These are phyloP conservation scores for Stichopus chloronotus DNA, from an alignment of 35 echinoderm and acorn worm genomes.

Conservation along the genomic window DNA sequence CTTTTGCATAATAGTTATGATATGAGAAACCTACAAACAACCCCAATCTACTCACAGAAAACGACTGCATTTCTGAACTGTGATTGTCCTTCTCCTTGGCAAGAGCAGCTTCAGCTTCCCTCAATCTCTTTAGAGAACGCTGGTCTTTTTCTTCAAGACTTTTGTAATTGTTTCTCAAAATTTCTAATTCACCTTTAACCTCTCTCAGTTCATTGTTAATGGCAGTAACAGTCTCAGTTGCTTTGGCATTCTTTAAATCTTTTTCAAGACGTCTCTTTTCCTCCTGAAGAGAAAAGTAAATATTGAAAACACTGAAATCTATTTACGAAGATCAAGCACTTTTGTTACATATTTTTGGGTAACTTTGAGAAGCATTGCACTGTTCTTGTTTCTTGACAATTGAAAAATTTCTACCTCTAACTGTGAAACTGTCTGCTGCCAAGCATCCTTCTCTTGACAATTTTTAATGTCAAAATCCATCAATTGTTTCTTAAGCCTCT, in stretches of 20 bases:
- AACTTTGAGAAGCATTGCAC: neutral
- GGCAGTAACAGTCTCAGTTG: neutral
- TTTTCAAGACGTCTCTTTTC: neutral
- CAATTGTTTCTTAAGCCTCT: slow-evolving; percentile 36
- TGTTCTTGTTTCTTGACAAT: neutral
- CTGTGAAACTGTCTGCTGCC: slow-evolving; percentile 29
- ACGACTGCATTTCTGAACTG: neutral
- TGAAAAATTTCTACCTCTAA: neutral
- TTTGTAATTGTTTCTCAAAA: neutral
- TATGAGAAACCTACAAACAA: too few species aligned
- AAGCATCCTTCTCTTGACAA: neutral
- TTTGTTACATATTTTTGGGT: too few species aligned
- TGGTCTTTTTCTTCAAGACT: slow-evolving; percentile 18
- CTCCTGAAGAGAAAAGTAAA: neutral
- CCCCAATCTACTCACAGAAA: neutral
- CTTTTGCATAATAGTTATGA: too few species aligned
- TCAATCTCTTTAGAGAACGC: slow-evolving; percentile 28
- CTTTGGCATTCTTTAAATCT: neutral
- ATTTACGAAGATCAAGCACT: too few species aligned
- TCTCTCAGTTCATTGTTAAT: neutral
- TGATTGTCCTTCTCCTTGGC: slow-evolving; percentile 9
- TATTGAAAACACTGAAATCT: too few species aligned
- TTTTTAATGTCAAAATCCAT: neutral
- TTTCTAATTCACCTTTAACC: slow-evolving; percentile 9
- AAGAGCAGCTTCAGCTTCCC: slow-evolving; percentile 2